Conservation (phyloP, 1,140 invertebrate species). For the Daktulosphaira vitifoliae region DNA sequence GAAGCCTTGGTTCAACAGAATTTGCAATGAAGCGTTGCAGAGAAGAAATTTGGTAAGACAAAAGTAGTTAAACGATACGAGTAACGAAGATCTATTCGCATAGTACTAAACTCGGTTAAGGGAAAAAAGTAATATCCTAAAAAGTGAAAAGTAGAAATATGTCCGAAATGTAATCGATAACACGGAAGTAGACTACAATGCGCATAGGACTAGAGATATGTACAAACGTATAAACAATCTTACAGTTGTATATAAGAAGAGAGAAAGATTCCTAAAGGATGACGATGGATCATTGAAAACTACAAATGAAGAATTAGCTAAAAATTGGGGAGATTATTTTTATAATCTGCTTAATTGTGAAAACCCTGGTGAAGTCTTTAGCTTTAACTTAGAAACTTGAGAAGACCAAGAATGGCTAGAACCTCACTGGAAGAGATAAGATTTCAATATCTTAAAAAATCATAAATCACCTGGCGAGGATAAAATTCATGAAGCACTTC, state of each 20-base stretch:
- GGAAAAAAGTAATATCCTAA: not conserved
- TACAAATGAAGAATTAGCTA: not conserved
- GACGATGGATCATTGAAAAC: not conserved
- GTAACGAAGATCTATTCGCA: not conserved
- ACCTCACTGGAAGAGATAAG: not conserved
- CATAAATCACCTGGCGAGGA: conserved; percentile 24
- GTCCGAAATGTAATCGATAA: not conserved
- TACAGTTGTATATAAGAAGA: not conserved
- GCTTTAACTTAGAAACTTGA: not conserved
- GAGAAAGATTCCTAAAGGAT: conserved; percentile 2
- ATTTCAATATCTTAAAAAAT: conserved; percentile 18
- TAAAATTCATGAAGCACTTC: conserved; percentile 25
- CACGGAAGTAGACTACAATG: not conserved
- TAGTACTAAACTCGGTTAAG: not conserved
- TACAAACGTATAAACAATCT: not conserved
- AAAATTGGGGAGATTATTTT: conserved; percentile 2
- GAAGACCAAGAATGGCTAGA: not conserved
- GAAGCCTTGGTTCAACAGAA: conserved; percentile 2
- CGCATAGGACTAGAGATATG: too few species aligned
- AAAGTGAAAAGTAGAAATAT: not conserved
- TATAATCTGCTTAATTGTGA: not conserved
- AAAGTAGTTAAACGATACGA: not conserved
- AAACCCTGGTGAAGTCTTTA: not conserved
- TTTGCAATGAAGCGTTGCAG: not conserved
- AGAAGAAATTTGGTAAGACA: not conserved